Percentiles rank a stretch among this genome's conserved stretches.
Evolutionary conservation across 92 coral and sea anemone species (phyloP).

Genomic region (Muricea muricata): DNA sequence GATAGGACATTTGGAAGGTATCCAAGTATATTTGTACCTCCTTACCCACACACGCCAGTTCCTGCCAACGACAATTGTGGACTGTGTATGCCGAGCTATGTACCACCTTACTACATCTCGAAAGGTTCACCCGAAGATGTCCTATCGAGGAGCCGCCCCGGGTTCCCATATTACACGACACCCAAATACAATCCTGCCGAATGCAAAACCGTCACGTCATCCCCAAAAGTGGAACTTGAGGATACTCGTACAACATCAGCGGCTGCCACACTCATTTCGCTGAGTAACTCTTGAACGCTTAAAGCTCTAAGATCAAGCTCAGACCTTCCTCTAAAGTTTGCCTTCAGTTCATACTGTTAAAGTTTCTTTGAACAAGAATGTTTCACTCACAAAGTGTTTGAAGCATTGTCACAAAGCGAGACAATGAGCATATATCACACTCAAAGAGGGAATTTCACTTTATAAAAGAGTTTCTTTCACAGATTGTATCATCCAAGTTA

Average conservation of each 20-base stretch:
- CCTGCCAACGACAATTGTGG: constrained; percentile 29
- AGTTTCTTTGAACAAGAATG: neutral
- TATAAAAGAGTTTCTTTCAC: neutral
- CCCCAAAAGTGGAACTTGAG: neutral
- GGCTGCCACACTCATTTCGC: constrained; percentile 40
- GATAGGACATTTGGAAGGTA: constrained; percentile 14
- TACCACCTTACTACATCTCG: constrained; percentile 19
- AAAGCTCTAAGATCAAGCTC: no score
- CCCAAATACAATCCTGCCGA: constrained; percentile 31
- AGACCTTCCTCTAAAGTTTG: no score
- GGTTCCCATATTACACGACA: constrained; percentile 25
- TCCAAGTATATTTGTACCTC: constrained; percentile 27
- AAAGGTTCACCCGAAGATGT: neutral
- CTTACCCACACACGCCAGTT: constrained; percentile 15
- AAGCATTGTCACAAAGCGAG: no score
- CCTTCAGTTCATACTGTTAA: neutral
- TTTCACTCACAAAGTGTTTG: no score
- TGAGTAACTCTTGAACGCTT: constrained; percentile 28
- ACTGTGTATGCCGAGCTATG: constrained; percentile 6
- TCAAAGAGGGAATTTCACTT: neutral
- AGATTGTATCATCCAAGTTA: no score
- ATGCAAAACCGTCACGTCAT: constrained; percentile 13
- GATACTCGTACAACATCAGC: constrained; percentile 24
- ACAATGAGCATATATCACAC: no score
- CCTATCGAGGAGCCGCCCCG: neutral